These are phyloP conservation scores for Artibeus lituratus DNA, from an alignment of 2,797 vertebrate genomes.

Conservation along the genomic window DNA sequence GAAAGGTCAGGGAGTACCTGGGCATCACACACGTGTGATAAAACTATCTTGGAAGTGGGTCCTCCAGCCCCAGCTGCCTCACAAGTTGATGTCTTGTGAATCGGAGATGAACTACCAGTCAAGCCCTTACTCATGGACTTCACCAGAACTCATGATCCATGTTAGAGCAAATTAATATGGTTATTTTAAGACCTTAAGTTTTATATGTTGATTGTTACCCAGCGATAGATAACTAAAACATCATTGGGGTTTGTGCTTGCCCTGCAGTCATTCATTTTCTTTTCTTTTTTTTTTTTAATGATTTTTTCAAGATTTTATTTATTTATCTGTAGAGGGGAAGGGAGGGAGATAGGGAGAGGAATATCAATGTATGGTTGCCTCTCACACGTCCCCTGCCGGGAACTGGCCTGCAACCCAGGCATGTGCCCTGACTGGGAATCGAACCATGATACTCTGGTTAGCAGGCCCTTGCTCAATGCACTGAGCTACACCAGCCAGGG, in stretches of 20 bases:
- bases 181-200: neutral
- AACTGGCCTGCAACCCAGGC: too few species aligned
- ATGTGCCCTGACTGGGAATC: too few species aligned
- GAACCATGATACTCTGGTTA: too few species aligned
- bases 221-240: neutral
- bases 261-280: neutral
- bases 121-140: too few species aligned
- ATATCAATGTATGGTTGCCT: too few species aligned
- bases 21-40: neutral
- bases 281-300: too few species aligned
- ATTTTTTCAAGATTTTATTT: too few species aligned
- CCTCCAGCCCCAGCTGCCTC: neutral
- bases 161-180: neutral
- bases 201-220: neutral
- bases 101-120: neutral
- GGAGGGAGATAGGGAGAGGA: too few species aligned
- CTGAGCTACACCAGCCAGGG: too few species aligned
- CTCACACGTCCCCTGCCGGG: too few species aligned
- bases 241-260: neutral
- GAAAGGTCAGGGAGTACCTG: neutral
- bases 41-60: neutral
- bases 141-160: neutral
- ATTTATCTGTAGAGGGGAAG: too few species aligned
- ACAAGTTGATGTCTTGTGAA: neutral
- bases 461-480: too few species aligned